Base-by-base conservation (phyloP, 2,113 vertebrate genomes). In the Laterallus jamaicensis region DNA sequence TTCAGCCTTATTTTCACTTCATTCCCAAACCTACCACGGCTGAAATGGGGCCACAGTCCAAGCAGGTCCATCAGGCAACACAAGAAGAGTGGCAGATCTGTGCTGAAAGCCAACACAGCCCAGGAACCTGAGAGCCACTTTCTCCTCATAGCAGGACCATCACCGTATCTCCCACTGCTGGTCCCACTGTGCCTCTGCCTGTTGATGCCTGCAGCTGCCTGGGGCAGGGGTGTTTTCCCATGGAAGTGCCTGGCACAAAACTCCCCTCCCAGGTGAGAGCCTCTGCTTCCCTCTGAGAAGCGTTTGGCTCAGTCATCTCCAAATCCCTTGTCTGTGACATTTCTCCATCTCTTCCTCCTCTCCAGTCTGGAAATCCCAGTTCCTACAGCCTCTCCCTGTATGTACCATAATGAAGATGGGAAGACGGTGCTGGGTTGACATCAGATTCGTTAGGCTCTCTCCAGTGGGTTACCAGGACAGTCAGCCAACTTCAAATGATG, bases 1-100 rank as follows among this genome's bases (percentile, higher is more conserved):
- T 73, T 90, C 66, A 78, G 54, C 80, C 74, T 62, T 92, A 90
- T 94, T 94, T 88, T 88, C 80, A 90, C 80, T 86, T 92, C 44
- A 62, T 60, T 80, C 77, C 44, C 73, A 84, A 86, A 62, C 60
- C 76, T 10, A 47, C 5, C 0, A 1, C 69, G 82, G 80, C 37
- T 69, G 37, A 92, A 82, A 93, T 55, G 19, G 0, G 0, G 35
- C 35, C 79, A 31, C 32, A 55, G 44, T 21, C 35, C 42, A 60
- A 42, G 75, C 11, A 82, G 40, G 32, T 39, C 77, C 58, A 31
- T 39, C 49, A 69, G 83, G 44, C 54, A 60, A n/a, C 56, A n/a
- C n/a, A 8, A 50, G 73, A 66, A 50, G 47, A 90, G 64, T 1
- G 20, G 54, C 54, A 67, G 73, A n/a, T 15, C 21, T 3, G 7